Evolutionary conservation across 2,113 vertebrate species (phyloP).

Genomic region (Pterocles gutturalis): DNA sequence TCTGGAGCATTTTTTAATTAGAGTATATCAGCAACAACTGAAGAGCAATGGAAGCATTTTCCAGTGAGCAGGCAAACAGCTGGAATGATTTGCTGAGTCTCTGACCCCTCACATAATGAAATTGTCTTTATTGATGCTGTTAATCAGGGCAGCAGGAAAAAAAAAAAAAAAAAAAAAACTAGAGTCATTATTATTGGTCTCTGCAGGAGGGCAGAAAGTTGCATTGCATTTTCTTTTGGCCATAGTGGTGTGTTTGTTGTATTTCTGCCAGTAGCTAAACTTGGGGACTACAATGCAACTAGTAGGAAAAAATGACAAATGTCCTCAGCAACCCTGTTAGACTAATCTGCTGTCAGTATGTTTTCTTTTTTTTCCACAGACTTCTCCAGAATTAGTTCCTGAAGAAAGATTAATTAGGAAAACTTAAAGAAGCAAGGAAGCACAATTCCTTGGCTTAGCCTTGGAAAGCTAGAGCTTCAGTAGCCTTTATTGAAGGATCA

Average conservation of each 20-base stretch:
- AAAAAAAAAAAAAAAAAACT: neutral
- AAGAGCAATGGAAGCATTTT: neutral
- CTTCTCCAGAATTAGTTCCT: neutral
- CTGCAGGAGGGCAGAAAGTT: neutral
- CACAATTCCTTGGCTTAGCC: neutral
- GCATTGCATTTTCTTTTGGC: neutral
- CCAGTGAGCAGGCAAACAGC: neutral
- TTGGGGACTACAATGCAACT: neutral
- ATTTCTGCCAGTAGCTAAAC: neutral
- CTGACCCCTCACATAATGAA: conserved; percentile 2
- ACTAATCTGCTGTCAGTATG: neutral
- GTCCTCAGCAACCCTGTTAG: neutral
- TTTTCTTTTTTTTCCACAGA: neutral
- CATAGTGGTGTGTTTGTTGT: neutral
- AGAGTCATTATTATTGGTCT: neutral
- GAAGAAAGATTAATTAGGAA: neutral
- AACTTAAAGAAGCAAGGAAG: neutral
- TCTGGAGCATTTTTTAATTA: conserved; percentile 5
- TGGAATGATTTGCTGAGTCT: conserved; percentile 1
- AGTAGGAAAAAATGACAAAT: neutral
- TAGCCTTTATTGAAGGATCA: neutral
- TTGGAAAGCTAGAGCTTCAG: neutral
- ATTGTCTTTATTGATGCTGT: conserved; percentile 48
- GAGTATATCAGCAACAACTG: neutral
- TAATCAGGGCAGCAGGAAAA: conserved; percentile 7